A percentile compares a stretch with the other conserved stretches of the same genome.
Evolutionary conservation across 2,113 vertebrate genomes (phyloP).

Genomic region (Rana temporaria): DNA sequence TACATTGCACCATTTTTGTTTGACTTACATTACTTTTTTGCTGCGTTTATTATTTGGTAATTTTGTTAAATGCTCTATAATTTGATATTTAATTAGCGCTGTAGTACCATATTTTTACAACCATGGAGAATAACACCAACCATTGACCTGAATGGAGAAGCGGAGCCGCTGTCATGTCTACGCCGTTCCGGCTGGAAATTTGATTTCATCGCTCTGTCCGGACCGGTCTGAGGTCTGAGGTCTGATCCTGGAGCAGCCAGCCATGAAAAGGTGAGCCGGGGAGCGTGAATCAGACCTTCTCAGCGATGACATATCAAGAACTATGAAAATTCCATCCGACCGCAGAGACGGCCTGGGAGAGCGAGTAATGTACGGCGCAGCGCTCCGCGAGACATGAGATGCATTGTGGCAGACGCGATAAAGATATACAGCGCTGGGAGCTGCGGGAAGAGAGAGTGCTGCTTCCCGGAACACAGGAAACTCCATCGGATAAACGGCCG

Average conservation of each 20-base stretch:
- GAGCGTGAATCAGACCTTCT: background rate
- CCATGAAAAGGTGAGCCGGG: background rate
- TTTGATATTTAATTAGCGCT: too few relatives aligned
- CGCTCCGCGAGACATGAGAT: background rate
- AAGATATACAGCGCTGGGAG: background rate
- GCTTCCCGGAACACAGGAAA: background rate
- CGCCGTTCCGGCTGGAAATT: background rate
- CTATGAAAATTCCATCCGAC: background rate
- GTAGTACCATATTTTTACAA: too few relatives aligned
- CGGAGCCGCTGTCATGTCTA: too few relatives aligned
- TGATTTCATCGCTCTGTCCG: background rate
- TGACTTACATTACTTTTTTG: too few relatives aligned
- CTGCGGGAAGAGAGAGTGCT: background rate
- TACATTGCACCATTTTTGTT: too few relatives aligned
- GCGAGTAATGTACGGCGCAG: background rate
- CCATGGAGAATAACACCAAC: too few relatives aligned
- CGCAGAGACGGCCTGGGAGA: background rate
- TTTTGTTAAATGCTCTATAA: too few relatives aligned
- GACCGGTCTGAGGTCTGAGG: background rate
- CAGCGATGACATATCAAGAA: background rate
- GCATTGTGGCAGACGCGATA: slow-evolving; percentile 13
- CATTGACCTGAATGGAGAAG: too few relatives aligned
- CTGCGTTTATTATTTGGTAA: too few relatives aligned
- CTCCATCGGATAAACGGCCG: too few relatives aligned
- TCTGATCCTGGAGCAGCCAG: background rate